A percentile compares a stretch with the other conserved stretches of the same genome.
phyloP scores from a whole-genome alignment of 2,113 vertebrate species.

The Prunella fulvescens region DNA sequence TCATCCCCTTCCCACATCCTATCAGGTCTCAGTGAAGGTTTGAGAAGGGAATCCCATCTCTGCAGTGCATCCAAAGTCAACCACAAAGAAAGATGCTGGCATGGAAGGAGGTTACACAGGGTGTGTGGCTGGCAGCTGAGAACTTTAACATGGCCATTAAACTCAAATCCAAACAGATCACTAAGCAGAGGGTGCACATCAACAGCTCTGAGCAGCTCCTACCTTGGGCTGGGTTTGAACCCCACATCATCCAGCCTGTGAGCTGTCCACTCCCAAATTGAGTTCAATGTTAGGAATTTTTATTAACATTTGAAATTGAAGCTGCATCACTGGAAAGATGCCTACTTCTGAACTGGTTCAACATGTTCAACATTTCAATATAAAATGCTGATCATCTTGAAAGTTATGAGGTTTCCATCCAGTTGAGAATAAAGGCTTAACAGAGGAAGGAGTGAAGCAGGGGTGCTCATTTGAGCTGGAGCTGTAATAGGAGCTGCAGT shows the following conservation, averaged over 20 bases:
- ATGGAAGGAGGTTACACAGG: background rate
- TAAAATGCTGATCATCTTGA: slow-evolving; percentile 11
- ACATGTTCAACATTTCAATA: slow-evolving; percentile 41
- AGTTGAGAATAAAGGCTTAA: background rate
- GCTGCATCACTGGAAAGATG: slow-evolving; percentile 49
- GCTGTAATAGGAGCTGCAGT: background rate
- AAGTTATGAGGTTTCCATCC: background rate
- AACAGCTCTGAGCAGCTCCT: slow-evolving; percentile 13
- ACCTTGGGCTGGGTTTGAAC: background rate
- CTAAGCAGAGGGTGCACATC: background rate
- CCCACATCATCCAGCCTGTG: slow-evolving; percentile 1
- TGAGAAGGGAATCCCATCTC: background rate
- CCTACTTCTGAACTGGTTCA: slow-evolving; percentile 61
- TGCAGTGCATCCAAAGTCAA: background rate
- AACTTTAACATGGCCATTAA: background rate
- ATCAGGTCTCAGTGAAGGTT: background rate
- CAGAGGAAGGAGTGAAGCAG: background rate
- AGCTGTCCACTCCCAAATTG: background rate
- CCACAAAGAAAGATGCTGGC: background rate
- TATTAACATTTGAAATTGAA: slow-evolving; percentile 51
- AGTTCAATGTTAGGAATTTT: slow-evolving; percentile 52
- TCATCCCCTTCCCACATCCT: background rate
- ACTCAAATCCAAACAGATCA: background rate
- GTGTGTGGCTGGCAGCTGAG: background rate
- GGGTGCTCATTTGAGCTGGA: background rate